A percentile compares a stretch with the other conserved stretches of the same genome.
Conservation (phyloP, 1,140 invertebrate species). For the Aphelinus certus region DNA sequence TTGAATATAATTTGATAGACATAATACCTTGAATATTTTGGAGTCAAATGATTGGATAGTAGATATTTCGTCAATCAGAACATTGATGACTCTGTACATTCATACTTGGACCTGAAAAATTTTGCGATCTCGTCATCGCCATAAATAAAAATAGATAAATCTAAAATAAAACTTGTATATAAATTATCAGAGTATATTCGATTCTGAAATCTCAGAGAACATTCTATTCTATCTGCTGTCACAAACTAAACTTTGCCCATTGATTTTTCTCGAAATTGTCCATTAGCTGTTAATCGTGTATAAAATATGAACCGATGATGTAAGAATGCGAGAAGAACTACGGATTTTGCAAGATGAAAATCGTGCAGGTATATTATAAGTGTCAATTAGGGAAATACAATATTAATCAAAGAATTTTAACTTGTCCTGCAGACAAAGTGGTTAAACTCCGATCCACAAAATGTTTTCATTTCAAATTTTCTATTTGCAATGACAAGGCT, state of each 20-base stretch:
- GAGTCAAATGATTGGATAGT: too few relatives aligned
- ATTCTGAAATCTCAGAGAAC: conserved; percentile 16
- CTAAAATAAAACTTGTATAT: conserved; percentile 28
- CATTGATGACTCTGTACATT: conserved; percentile 25
- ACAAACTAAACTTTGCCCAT: background rate
- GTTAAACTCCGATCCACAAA: conserved; percentile 14
- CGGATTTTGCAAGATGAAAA: conserved; percentile 13
- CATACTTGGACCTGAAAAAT: conserved; percentile 16
- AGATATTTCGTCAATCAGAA: background rate
- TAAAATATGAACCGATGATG: conserved; percentile 6
- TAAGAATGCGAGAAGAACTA: background rate
- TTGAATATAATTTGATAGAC: too few relatives aligned
- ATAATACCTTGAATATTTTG: too few relatives aligned
- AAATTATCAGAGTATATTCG: conserved; percentile 27
- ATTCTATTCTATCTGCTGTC: conserved; percentile 8
- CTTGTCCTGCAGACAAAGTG: background rate
- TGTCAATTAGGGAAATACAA: conserved; percentile 30
- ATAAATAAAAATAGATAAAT: conserved; percentile 30
- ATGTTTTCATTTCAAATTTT: conserved; percentile 3
- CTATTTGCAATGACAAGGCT: background rate
- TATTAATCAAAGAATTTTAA: conserved; percentile 25
- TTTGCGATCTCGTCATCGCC: conserved; percentile 18
- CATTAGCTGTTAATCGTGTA: conserved; percentile 16
- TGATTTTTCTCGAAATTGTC: conserved; percentile 6
- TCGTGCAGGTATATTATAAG: conserved; percentile 8